phyloP scores from a whole-genome alignment of 2,888 invertebrate genomes.

The Agrilus cyanescens region DNA sequence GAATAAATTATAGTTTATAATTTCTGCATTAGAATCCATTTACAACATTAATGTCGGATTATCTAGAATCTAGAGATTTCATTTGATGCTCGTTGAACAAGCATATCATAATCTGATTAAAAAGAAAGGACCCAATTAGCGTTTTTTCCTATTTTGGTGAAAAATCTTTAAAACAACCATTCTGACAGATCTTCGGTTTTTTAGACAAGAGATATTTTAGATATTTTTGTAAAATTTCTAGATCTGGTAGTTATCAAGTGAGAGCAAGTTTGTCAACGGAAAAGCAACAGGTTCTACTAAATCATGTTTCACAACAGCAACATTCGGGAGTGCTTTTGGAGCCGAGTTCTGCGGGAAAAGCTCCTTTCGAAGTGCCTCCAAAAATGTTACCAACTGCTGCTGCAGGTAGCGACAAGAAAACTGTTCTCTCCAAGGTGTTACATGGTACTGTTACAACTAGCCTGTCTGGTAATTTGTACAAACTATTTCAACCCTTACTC shows the following conservation, averaged over 20 bases:
- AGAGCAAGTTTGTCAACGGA: slow-evolving; percentile 39
- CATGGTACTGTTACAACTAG: slow-evolving; percentile 45
- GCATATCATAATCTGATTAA: too few relatives aligned
- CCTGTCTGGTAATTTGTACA: slow-evolving; percentile 40
- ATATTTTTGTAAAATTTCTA: slow-evolving; percentile 25
- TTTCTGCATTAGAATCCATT: too few relatives aligned
- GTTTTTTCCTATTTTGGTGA: too few relatives aligned
- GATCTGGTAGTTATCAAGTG: slow-evolving; percentile 53
- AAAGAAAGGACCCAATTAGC: too few relatives aligned
- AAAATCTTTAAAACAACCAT: too few relatives aligned
- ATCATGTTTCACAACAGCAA: slow-evolving; percentile 26
- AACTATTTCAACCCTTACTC: too few relatives aligned
- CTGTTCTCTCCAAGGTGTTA: slow-evolving; percentile 39
- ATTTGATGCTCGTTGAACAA: too few relatives aligned
- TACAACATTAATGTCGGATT: too few relatives aligned
- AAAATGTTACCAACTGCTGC: slow-evolving; percentile 12
- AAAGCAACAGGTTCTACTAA: slow-evolving; percentile 33
- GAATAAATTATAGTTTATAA: too few relatives aligned
- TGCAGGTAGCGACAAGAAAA: slow-evolving; percentile 25
- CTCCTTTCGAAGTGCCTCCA: slow-evolving; percentile 16
- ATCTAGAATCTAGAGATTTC: too few relatives aligned
- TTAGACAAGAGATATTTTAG: too few relatives aligned
- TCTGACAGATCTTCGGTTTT: too few relatives aligned
- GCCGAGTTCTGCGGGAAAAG: slow-evolving; percentile 32
- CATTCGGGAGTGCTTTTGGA: slow-evolving; percentile 34